Evolutionary conservation across 2,797 vertebrate species (phyloP).

Genomic region (Acanthiza pusilla): DNA sequence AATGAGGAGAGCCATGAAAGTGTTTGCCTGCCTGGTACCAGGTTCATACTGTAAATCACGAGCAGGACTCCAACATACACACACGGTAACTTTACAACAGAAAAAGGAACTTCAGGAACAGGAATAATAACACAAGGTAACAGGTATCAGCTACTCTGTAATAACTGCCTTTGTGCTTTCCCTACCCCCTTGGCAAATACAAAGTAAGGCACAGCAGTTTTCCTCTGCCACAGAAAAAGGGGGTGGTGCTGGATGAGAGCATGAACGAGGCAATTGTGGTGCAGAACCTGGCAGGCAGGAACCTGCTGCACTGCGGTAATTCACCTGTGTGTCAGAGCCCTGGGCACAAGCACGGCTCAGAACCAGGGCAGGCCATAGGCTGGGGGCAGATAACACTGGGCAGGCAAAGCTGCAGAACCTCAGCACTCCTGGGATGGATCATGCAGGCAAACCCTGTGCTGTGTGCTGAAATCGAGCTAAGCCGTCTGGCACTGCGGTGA

Average conservation of each 20-base stretch:
- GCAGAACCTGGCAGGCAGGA: conserved; percentile 3
- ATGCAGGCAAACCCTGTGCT: background rate
- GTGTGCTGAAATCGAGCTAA: background rate
- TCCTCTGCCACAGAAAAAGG: background rate
- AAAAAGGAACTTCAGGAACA: background rate
- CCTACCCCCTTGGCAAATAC: background rate
- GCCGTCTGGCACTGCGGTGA: background rate
- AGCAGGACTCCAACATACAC: background rate
- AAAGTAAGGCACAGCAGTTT: background rate
- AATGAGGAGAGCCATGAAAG: conserved; percentile 20
- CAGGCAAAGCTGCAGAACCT: background rate
- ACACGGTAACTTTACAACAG: too few relatives aligned
- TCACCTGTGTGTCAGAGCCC: background rate
- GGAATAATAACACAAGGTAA: background rate
- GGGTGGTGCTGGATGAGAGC: background rate
- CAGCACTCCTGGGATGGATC: background rate
- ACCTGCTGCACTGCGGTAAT: background rate
- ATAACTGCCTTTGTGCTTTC: background rate
- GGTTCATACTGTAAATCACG: background rate
- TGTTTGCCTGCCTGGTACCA: background rate
- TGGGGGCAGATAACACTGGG: background rate
- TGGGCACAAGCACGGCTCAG: background rate
- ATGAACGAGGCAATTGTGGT: background rate
- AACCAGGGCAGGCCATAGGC: background rate
- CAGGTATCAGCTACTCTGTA: background rate